Percentiles rank a stretch among this genome's conserved stretches.
Conservation (phyloP, 2,888 invertebrate genomes). For the Calliopum simillimum region DNA sequence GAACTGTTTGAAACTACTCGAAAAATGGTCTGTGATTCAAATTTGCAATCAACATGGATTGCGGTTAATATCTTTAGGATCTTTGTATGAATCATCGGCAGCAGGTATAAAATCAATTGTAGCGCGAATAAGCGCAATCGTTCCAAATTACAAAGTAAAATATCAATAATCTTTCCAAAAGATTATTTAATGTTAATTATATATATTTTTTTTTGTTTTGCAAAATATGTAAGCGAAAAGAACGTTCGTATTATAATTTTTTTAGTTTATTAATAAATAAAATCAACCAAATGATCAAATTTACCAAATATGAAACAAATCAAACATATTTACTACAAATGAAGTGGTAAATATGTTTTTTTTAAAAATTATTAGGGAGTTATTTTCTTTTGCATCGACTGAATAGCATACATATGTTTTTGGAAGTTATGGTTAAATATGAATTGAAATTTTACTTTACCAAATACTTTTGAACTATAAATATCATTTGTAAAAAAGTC, state of each 20-base stretch:
- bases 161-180: no score
- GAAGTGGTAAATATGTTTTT: constrained; percentile 27
- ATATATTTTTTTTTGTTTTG: not conserved
- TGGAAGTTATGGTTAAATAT: constrained; percentile 11
- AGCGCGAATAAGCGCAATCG: constrained; percentile 60
- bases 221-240: constrained; percentile 25
- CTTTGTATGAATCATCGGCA: constrained; percentile 66
- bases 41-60: constrained; percentile 66
- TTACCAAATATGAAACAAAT: constrained; percentile 30
- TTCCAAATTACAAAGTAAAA: constrained; percentile 56
- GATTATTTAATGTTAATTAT: no score
- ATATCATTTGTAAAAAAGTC: constrained; percentile 22
- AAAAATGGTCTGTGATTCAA: constrained; percentile 84
- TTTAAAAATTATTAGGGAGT: not conserved
- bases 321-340: constrained; percentile 16
- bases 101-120: constrained; percentile 61
- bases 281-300: constrained; percentile 33
- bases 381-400: constrained; percentile 27
- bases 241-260: constrained; percentile 16
- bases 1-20: constrained; percentile 84
- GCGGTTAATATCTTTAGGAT: constrained; percentile 67
- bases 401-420: constrained; percentile 21
- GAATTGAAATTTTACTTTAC: constrained; percentile 15
- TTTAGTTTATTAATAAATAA: constrained; percentile 28
- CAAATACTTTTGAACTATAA: constrained; percentile 23